Percentiles rank a stretch among this genome's conserved stretches.
Conservation (phyloP, 2,113 vertebrate species). For the Neolamprologus longior region DNA sequence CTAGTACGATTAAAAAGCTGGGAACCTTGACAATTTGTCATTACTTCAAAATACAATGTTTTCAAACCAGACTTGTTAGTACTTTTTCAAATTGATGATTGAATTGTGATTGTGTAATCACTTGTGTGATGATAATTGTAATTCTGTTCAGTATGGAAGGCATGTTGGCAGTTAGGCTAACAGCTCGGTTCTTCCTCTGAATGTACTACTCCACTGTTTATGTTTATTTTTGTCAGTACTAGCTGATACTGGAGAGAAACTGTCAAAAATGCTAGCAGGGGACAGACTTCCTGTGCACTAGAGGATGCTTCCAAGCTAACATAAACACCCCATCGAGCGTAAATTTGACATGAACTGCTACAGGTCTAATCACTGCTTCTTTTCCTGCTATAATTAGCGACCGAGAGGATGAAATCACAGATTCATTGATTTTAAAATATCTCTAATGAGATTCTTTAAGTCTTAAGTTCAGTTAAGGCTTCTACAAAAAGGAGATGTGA, state of each 20-base stretch:
- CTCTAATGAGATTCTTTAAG: neutral
- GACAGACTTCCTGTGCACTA: neutral
- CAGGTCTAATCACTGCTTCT: neutral
- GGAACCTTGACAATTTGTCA: neutral
- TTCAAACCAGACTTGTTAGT: neutral
- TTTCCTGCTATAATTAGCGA: neutral
- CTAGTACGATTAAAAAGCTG: neutral
- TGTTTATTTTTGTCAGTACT: neutral
- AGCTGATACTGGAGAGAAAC: neutral
- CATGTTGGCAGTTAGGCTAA: neutral
- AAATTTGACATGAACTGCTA: neutral
- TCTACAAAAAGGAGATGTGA: neutral
- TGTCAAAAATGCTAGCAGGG: neutral
- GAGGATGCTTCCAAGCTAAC: neutral
- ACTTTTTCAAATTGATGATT: neutral
- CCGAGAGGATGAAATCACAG: neutral
- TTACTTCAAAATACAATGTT: neutral
- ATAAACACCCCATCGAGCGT: neutral
- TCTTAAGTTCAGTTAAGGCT: neutral
- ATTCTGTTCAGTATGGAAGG: neutral
- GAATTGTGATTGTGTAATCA: neutral
- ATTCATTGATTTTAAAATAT: neutral
- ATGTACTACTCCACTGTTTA: neutral
- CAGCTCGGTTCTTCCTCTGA: neutral
- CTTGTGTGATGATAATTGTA: neutral